Evolutionary conservation across 1,140 invertebrate genomes (phyloP).

Genomic region (Antheraea pernyi): DNA sequence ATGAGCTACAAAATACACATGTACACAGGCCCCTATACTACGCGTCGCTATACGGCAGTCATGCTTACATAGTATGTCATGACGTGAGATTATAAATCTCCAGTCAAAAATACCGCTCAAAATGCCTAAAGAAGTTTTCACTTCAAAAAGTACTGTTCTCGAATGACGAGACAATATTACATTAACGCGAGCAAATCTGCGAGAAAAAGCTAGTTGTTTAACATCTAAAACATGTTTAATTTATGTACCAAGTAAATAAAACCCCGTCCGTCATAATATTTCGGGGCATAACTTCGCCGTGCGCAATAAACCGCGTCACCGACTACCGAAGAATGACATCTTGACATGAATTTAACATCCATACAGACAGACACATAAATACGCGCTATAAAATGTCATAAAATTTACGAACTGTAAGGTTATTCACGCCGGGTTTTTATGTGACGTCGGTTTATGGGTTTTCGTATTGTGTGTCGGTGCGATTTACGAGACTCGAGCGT

Average conservation of each 20-base stretch:
- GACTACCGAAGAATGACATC: conserved; percentile 27
- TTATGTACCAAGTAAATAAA: background rate
- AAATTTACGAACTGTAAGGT: conserved; percentile 73
- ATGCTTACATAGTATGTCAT: no score
- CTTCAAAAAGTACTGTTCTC: no score
- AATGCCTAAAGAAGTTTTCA: no score
- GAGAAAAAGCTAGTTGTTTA: no score
- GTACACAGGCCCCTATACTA: no score
- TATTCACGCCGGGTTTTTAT: conserved; percentile 64
- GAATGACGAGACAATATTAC: no score
- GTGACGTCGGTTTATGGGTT: conserved; percentile 51
- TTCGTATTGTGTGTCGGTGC: conserved; percentile 33
- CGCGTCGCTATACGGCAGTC: no score
- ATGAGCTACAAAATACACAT: no score
- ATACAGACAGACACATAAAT: conserved; percentile 33
- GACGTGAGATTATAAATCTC: no score
- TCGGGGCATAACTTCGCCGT: conserved; percentile 31
- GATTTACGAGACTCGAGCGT: conserved; percentile 18
- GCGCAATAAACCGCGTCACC: conserved; percentile 42
- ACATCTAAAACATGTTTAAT: no score
- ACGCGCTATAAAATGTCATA: conserved; percentile 49
- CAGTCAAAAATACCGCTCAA: no score
- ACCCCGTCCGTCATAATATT: conserved; percentile 12
- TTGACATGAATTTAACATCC: conserved; percentile 49
- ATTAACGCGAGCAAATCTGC: background rate